Evolutionary conservation across 2,888 invertebrate genomes (phyloP), one percentile per base, ranked within the genome.

Genomic region (Cataglyphis altisquamis): DNA sequence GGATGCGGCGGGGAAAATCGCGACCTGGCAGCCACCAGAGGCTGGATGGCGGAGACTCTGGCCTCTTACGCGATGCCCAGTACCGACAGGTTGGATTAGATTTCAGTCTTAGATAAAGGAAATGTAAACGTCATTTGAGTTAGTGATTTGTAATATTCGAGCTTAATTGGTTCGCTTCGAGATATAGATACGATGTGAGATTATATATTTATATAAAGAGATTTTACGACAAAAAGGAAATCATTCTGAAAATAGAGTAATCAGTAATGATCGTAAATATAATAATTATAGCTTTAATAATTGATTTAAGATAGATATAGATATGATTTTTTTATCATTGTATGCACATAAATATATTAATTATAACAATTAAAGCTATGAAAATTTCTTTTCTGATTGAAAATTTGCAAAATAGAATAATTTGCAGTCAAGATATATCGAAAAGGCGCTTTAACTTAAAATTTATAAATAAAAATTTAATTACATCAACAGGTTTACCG

Each of bases 51-150:
- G 21, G 98, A 98, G 94, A 98, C 98, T 0, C 97, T 97, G 90
- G 98, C 98, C 8, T 98, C 98, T 52, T 98, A 97, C 93, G 97
- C 98, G n/a, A 97, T 98, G 95, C 98, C 98, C 82, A 97, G 97
- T 45, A 96, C 97, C 29, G 97, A 97, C 93, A 96, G 96, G 92
- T 98, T 70, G 41, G 41, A 15, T 29, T 21, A 12, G 18, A 15
- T 12, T 48, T 55, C 36, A 29, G 0, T 25, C 12, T 25, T 60
- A 21, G 21, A 36, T 36, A 32, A 62, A 48, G 18, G 15, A n/a
- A 52, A 21, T 15, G 32, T 21, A 15, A 10, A 39, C 12, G 21
- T 5, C 9, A n/a, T 41, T 2, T 29, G 39, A 29, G 1, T 39
- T 25, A 29, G 8, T 57, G 73, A 73, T 8, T 62, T 39, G 41